phyloP scores from a whole-genome alignment of 2,888 invertebrate species.

The Cephus nigrinus region DNA sequence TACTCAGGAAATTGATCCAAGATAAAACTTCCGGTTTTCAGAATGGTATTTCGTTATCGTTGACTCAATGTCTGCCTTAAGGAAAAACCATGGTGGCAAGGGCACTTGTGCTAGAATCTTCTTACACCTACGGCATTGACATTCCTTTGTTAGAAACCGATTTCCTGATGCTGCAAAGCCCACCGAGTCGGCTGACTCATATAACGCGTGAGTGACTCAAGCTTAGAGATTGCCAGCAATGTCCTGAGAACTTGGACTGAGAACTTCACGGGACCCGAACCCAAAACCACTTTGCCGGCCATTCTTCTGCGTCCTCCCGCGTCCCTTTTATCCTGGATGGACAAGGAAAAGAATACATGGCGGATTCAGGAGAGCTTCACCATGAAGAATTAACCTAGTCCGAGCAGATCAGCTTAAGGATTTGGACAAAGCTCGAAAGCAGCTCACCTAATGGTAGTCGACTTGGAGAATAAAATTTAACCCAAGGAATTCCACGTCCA shows the following conservation, averaged over 20 bases:
- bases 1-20: background rate
- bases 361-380: background rate
- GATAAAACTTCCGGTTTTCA: background rate
- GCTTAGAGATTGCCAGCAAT: conserved; percentile 54
- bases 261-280: conserved; percentile 22
- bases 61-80: background rate
- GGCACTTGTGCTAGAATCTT: background rate
- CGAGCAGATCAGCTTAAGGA: background rate
- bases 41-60: background rate
- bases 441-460: background rate
- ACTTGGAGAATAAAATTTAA: background rate
- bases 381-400: background rate
- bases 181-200: conserved; percentile 15
- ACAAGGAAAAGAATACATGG: background rate
- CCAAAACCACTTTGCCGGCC: conserved; percentile 22
- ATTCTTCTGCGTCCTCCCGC: conserved; percentile 12
- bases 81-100: background rate
- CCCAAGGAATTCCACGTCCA: background rate
- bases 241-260: conserved; percentile 39
- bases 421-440: background rate
- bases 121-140: conserved; percentile 34
- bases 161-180: conserved; percentile 46
- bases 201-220: conserved; percentile 53
- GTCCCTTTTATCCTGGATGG: background rate
- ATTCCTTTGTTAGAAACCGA: conserved; percentile 61